A percentile compares a stretch with the other conserved stretches of the same genome.
These are phyloP conservation scores for Conchocele bisecta DNA, from an alignment of 2,888 invertebrate genomes.

Conservation along the genomic window DNA sequence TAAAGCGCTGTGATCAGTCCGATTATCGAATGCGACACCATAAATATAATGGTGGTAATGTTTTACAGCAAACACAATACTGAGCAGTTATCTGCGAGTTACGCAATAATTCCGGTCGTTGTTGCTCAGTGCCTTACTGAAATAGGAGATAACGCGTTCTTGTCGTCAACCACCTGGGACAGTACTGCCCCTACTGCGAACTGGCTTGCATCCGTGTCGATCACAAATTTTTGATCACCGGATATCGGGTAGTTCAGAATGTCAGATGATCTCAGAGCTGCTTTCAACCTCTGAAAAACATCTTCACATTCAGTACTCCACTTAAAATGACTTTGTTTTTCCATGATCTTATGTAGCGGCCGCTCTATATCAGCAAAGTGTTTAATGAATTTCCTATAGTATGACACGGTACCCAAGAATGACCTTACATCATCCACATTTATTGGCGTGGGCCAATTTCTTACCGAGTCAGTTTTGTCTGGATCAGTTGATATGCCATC, in stretches of 20 bases:
- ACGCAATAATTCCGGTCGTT: too few relatives aligned
- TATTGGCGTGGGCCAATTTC: conserved; percentile 1
- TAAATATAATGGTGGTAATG: too few relatives aligned
- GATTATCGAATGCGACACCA: too few relatives aligned
- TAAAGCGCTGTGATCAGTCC: too few relatives aligned
- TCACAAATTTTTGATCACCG: too few relatives aligned
- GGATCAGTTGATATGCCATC: conserved; percentile 40
- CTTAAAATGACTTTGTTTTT: conserved; percentile 1
- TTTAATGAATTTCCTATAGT: conserved; percentile 1
- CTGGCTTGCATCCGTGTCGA: too few relatives aligned
- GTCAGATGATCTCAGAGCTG: not conserved
- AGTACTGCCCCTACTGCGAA: too few relatives aligned
- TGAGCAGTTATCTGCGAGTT: too few relatives aligned
- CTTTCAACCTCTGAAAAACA: not conserved
- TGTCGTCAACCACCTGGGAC: too few relatives aligned
- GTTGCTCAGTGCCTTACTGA: too few relatives aligned
- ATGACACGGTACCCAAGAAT: not conserved
- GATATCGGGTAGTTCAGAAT: not conserved
- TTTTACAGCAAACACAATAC: too few relatives aligned
- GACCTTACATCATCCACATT: not conserved
- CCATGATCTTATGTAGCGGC: not conserved
- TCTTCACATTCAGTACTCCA: not conserved
- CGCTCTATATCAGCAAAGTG: not conserved
- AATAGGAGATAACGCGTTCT: too few relatives aligned
- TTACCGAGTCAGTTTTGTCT: conserved; percentile 32